These are phyloP conservation scores for Thaumetopoea pityocampa DNA, from an alignment of 1,140 invertebrate species.

Conservation along the genomic window DNA sequence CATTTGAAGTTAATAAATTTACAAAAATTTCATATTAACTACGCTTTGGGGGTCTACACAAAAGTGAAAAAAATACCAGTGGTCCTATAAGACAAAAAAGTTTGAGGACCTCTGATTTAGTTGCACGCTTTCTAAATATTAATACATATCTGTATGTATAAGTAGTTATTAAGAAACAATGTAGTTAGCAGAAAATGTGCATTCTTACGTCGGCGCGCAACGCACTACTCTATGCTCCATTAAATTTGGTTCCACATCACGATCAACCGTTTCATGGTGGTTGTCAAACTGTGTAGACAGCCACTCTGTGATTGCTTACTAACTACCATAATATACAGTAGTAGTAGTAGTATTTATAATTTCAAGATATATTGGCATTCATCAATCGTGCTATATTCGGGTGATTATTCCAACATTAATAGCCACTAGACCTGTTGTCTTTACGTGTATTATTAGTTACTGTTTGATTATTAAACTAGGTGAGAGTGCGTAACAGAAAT, in stretches of 20 bases:
- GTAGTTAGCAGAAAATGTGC: conserved; percentile 30
- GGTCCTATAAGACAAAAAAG: too few relatives aligned
- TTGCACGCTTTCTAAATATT: conserved; percentile 12
- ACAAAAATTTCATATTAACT: too few relatives aligned
- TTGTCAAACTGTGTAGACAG: conserved; percentile 9
- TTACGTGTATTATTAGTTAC: background rate
- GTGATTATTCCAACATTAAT: conserved; percentile 8
- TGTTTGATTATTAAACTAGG: background rate
- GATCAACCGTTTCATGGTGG: conserved; percentile 19
- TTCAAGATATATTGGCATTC: conserved; percentile 12
- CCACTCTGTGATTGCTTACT: conserved; percentile 8
- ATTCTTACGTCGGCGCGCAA: conserved; percentile 43
- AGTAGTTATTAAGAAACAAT: conserved; percentile 9
- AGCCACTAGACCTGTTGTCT: conserved; percentile 1
- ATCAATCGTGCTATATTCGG: conserved; percentile 3
- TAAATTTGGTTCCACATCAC: conserved; percentile 52
- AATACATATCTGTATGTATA: conserved; percentile 1
- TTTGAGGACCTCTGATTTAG: too few relatives aligned
- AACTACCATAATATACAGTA: conserved; percentile 5
- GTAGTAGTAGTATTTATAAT: conserved; percentile 21
- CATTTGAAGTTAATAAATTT: too few relatives aligned
- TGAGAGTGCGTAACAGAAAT: conserved; percentile 4
- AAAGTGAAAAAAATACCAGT: too few relatives aligned
- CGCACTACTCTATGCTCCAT: conserved; percentile 60
- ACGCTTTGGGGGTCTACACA: too few relatives aligned